Percentiles rank a stretch among this genome's conserved stretches.
These are phyloP conservation scores for Oikopleura dioica DNA, from an alignment of 23 tunicate genomes.

Conservation along the genomic window DNA sequence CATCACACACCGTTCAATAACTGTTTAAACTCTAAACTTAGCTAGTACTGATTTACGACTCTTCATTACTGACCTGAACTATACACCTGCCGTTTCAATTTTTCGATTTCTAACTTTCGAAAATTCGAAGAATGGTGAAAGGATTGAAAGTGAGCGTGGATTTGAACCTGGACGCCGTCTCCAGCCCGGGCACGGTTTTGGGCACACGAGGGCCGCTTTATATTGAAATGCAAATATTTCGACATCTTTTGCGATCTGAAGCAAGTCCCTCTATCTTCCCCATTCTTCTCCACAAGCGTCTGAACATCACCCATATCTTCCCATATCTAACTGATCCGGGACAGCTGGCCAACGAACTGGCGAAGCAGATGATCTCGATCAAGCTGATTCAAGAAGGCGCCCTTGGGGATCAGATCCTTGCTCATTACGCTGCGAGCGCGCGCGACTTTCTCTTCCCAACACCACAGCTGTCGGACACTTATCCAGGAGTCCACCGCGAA, in stretches of 20 bases:
- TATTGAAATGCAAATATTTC: not conserved
- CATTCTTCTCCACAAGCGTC: not conserved
- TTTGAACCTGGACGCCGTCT: not conserved
- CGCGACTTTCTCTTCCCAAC: conserved; percentile 97
- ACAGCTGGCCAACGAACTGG: not conserved
- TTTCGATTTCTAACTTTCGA: not conserved
- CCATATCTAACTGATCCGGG: not conserved
- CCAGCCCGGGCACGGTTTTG: not conserved
- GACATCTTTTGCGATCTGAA: not conserved
- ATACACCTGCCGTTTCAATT: too few species aligned
- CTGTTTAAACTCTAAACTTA: too few species aligned
- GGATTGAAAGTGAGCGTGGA: not conserved
- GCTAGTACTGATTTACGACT: too few species aligned
- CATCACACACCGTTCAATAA: too few species aligned
- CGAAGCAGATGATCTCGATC: not conserved
- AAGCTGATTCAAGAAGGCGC: not conserved
- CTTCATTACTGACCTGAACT: too few species aligned
- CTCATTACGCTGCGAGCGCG: conserved; percentile 55
- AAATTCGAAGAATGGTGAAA: not conserved
- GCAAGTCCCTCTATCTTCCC: not conserved
- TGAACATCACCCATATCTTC: not conserved
- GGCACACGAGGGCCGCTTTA: not conserved
- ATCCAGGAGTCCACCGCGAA: conserved; percentile 94
- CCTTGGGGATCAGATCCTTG: conserved; percentile 53
- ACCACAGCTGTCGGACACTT: conserved; percentile 52